These are phyloP conservation scores for Leptinotarsa lineolata DNA, from an alignment of 1,140 invertebrate genomes.

Conservation along the genomic window DNA sequence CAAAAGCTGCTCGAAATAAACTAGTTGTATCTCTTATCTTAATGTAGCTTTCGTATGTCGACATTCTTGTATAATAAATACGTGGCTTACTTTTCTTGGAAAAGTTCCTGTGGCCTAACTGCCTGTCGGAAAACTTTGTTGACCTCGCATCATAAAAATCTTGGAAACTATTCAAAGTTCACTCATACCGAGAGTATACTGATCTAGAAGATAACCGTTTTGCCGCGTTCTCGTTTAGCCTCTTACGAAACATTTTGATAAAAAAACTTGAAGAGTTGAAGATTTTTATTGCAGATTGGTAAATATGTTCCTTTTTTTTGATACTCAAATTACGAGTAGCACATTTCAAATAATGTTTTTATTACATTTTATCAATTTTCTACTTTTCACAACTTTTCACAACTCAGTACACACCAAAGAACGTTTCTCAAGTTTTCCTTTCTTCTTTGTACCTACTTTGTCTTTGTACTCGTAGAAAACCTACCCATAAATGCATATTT, in stretches of 20 bases:
- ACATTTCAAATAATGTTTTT: no score
- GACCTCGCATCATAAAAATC: slow-evolving; percentile 17
- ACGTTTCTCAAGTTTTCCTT: no score
- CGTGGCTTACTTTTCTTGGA: slow-evolving; percentile 17
- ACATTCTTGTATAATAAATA: slow-evolving; percentile 21
- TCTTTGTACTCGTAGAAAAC: no score
- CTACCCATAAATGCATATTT: no score
- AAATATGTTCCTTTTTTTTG: neutral
- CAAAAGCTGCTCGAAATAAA: slow-evolving; percentile 12
- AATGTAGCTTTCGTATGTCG: slow-evolving; percentile 1
- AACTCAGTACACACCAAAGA: no score
- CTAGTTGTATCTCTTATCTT: slow-evolving; percentile 11
- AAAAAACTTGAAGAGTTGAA: neutral
- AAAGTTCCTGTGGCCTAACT: slow-evolving; percentile 7
- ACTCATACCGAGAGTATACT: slow-evolving; percentile 2
- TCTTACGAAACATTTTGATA: neutral
- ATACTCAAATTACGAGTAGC: no score
- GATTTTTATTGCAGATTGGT: neutral
- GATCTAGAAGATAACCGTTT: neutral
- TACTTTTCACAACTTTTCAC: no score
- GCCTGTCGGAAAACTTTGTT: slow-evolving; percentile 11
- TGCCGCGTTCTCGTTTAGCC: neutral
- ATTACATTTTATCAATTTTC: no score
- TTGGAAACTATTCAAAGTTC: slow-evolving; percentile 22
- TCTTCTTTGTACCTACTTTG: no score